These are phyloP conservation scores for Notodonta dromedarius DNA, from an alignment of 2,888 invertebrate genomes.

Conservation along the genomic window DNA sequence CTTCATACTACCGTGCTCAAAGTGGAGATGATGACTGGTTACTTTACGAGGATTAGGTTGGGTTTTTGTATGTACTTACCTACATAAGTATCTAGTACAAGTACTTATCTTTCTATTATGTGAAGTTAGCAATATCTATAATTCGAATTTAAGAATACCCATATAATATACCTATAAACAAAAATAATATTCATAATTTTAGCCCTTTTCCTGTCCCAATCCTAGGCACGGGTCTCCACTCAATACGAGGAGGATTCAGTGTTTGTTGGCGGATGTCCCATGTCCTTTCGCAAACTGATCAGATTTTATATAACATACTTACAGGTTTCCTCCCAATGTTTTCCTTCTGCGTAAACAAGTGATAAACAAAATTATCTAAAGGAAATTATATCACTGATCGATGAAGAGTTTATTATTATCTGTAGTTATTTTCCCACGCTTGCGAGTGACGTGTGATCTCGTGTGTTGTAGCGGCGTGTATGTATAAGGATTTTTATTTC, in stretches of 20 bases:
- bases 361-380: too few species aligned
- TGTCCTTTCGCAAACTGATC: too few species aligned
- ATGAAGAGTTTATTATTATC: background rate
- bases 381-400: background rate
- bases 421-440: slow-evolving; percentile 21
- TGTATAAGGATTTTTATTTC: slow-evolving; percentile 40
- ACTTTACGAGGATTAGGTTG: slow-evolving; percentile 41
- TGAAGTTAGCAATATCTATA: slow-evolving; percentile 6
- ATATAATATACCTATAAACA: too few species aligned
- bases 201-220: too few species aligned
- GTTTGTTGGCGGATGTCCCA: too few species aligned
- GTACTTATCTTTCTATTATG: slow-evolving; percentile 20
- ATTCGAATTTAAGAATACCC: too few species aligned
- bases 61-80: slow-evolving; percentile 15
- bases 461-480: slow-evolving; percentile 29
- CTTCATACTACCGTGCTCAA: slow-evolving; percentile 71
- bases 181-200: background rate
- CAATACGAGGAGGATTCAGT: too few species aligned
- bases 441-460: slow-evolving; percentile 14
- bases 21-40: slow-evolving; percentile 63
- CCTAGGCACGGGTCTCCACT: too few species aligned
- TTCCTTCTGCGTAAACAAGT: too few species aligned
- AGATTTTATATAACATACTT: too few species aligned
- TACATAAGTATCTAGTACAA: too few species aligned
- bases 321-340: too few species aligned